phyloP scores from a whole-genome alignment of 92 coral and sea anemone genomes.

The Plumapathes pennacea region DNA sequence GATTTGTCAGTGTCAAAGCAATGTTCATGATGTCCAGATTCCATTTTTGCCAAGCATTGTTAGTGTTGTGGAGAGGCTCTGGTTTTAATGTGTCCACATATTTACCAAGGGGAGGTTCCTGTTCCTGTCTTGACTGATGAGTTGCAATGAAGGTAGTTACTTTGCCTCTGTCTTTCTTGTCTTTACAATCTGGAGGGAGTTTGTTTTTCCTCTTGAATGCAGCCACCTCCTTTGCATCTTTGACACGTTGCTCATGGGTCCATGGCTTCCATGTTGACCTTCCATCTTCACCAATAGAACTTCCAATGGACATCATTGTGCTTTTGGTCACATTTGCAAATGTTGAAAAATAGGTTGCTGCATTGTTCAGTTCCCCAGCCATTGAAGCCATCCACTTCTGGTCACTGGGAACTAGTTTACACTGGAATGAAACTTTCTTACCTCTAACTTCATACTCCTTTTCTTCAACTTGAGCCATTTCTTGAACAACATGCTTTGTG shows the following conservation, averaged over 20 bases:
- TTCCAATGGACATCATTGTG: constrained; percentile 25
- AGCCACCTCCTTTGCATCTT: constrained; percentile 44
- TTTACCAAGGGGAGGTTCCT: constrained; percentile 54
- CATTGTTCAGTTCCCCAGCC: constrained; percentile 61
- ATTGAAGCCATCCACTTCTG: constrained; percentile 62
- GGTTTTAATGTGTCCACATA: constrained; percentile 49
- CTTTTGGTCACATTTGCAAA: constrained; percentile 59
- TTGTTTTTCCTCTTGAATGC: constrained; percentile 32
- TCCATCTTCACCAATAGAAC: constrained; percentile 3
- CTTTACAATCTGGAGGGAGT: constrained; percentile 51
- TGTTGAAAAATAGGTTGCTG: constrained; percentile 62
- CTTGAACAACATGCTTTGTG: constrained; percentile 36
- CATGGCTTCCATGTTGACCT: constrained; percentile 58
- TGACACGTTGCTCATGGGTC: constrained; percentile 32
- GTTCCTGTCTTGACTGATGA: constrained; percentile 54
- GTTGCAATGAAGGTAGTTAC: constrained; percentile 55
- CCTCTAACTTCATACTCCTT: constrained; percentile 30
- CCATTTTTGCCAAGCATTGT: constrained; percentile 64
- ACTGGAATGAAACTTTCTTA: constrained; percentile 36
- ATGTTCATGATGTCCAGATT: constrained; percentile 14
- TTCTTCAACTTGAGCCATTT: constrained; percentile 40
- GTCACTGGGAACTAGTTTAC: constrained; percentile 64
- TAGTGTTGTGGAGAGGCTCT: constrained; percentile 56
- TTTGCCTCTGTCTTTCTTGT: constrained; percentile 33
- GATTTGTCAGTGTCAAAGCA: constrained; percentile 46